Base-by-base conservation (phyloP, 2,888 invertebrate genomes). In the Urechis unicinctus region DNA sequence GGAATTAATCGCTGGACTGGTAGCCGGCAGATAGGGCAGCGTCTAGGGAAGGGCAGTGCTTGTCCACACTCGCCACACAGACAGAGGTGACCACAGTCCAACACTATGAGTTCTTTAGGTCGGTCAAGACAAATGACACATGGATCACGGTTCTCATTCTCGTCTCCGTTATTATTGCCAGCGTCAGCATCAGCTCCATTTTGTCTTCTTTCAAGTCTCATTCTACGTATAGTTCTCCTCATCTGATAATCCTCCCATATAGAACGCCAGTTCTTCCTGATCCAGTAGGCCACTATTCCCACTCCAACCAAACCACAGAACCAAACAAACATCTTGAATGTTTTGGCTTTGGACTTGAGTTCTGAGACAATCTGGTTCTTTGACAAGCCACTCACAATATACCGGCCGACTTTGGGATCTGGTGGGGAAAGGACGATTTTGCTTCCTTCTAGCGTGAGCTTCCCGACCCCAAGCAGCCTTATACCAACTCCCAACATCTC, bases 51-150 rank as follows among this genome's bases (percentile, higher is more conserved):
- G 21, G 79, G 80, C 56, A 92, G 87, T 69, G 85, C 84, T 61
- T 85, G 84, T 1, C 85, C 84, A 74, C 93, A 93, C 74, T 91
- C 89, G 74, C 88, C 88, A 73, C 93, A 93, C 29, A 92, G 79
- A 68, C 91, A 91, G 4, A 92, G 88, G 75, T 93, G 93, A 0
- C 92, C 92, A 77, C 93, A 93, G 0, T 91, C 89, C 59, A 93
- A 78, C 53, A 92, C 78, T 66, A 92, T 88, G 43, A 91, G 86
- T 85, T 92, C 91, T 68, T 89, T 86, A 1, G 89, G 89, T 80
- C 90, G 89, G 56, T 83, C 84, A 41, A 87, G 82, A 77, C 93
- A 93, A n/a, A 92, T 88, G 25, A 91, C 88, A 71, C 92, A 93
- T 74, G 83, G 83, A 29, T 47, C 54, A 22, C 83, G 85, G 60